phyloP scores from a whole-genome alignment of 2,113 vertebrate genomes.

The Donacobius atricapilla region DNA sequence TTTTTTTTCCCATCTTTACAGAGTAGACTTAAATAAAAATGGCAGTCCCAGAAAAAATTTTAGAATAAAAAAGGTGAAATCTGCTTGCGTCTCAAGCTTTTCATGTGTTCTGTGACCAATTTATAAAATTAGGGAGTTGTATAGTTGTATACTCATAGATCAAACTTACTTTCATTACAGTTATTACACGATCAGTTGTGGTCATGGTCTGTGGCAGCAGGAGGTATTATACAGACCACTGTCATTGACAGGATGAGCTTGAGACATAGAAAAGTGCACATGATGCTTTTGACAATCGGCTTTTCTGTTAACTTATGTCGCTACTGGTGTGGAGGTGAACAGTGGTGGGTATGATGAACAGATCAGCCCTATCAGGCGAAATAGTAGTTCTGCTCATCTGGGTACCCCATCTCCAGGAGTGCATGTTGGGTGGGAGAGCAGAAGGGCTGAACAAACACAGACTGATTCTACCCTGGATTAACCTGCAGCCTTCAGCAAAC shows the following conservation, averaged over 20 bases:
- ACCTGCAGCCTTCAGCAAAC: constrained; percentile 35
- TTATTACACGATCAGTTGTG: accelerated
- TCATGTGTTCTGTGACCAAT: accelerated
- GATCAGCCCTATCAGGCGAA: not conserved
- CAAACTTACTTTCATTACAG: not conserved
- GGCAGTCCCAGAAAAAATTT: not conserved
- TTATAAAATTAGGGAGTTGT: not conserved
- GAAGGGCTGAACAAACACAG: not conserved
- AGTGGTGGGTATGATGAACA: not conserved
- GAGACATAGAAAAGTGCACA: not conserved
- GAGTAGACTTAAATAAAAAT: not conserved
- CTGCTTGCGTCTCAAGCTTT: not conserved
- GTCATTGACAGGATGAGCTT: not conserved
- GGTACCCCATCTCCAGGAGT: not conserved
- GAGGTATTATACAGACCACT: not conserved
- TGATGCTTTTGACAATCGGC: not conserved
- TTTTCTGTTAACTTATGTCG: not conserved
- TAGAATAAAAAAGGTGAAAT: not conserved
- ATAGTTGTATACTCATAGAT: not conserved
- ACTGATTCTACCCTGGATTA: not conserved
- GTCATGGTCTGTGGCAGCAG: not conserved
- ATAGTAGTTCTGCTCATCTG: not conserved
- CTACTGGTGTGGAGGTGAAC: not conserved
- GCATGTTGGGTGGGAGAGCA: not conserved
- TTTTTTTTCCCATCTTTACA: not conserved